These are phyloP conservation scores for Phalacrocorax pelagicus DNA, from an alignment of 2,113 vertebrate genomes.

Conservation along the genomic window DNA sequence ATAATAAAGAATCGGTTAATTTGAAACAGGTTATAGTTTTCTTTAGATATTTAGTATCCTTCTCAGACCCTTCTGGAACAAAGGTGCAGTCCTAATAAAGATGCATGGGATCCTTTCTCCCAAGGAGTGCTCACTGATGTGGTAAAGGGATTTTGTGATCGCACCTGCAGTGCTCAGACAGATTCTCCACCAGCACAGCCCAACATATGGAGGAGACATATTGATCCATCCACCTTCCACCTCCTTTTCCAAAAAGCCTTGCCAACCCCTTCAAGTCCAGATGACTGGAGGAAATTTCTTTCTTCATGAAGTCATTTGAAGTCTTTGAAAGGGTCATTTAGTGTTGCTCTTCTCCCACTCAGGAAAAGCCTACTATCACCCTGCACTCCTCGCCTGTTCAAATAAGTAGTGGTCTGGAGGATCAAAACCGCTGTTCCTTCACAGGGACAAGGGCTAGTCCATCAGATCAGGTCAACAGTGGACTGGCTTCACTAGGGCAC, in stretches of 20 bases:
- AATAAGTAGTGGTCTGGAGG: background rate
- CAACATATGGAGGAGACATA: background rate
- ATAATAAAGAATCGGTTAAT: slow-evolving; percentile 38
- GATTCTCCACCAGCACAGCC: background rate
- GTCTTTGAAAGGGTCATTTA: background rate
- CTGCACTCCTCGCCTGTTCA: background rate
- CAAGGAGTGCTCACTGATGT: background rate
- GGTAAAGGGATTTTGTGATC: background rate
- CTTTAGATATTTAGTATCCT: background rate
- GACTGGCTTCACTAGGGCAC: background rate
- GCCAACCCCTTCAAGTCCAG: background rate
- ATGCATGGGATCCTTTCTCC: background rate
- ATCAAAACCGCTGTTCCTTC: background rate
- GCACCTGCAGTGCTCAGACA: background rate
- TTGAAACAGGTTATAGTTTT: background rate
- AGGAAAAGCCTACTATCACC: background rate
- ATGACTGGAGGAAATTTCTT: background rate
- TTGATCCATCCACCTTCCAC: background rate
- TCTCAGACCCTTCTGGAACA: background rate
- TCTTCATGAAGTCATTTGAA: background rate
- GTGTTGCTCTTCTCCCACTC: background rate
- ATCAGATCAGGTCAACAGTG: background rate
- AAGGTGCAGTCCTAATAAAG: background rate
- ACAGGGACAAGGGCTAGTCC: background rate
- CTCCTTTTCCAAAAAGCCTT: background rate